Evolutionary conservation across 2,113 vertebrate genomes (phyloP).

Genomic region (Coturnix japonica): DNA sequence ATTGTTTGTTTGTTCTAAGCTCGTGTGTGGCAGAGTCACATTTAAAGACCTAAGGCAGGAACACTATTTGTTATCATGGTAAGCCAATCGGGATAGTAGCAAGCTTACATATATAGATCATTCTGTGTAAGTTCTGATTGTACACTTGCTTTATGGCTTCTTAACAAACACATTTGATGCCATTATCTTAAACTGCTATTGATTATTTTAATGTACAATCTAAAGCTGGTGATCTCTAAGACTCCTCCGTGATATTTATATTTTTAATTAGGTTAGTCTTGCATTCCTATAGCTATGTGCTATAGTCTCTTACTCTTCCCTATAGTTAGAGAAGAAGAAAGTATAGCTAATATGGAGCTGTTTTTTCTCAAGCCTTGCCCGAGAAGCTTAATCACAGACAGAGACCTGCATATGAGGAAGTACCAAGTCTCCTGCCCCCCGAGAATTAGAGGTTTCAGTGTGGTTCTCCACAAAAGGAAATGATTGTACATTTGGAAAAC

Average conservation of each 20-base stretch:
- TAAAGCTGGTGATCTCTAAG: neutral
- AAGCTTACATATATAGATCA: neutral
- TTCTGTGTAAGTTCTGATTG: neutral
- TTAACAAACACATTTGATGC: neutral
- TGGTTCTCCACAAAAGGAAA: constrained; percentile 36
- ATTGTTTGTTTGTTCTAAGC: neutral
- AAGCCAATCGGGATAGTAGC: neutral
- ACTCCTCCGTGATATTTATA: neutral
- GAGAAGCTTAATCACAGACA: neutral
- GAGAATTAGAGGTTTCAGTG: neutral
- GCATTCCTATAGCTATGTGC: too few species aligned
- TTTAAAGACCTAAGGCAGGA: neutral
- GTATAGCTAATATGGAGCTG: accelerated
- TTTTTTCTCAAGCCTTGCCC: neutral
- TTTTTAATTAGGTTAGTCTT: neutral
- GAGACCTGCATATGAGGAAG: neutral
- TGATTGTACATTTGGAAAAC: neutral
- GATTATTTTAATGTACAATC: neutral
- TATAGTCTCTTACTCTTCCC: too few species aligned
- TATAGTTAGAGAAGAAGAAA: too few species aligned
- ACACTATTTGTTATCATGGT: neutral
- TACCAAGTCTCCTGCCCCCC: neutral
- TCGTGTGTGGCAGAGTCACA: neutral
- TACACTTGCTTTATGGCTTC: neutral
- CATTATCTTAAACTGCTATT: neutral